phyloP scores from a whole-genome alignment of 1,140 invertebrate species.

The Zophobas atratus region DNA sequence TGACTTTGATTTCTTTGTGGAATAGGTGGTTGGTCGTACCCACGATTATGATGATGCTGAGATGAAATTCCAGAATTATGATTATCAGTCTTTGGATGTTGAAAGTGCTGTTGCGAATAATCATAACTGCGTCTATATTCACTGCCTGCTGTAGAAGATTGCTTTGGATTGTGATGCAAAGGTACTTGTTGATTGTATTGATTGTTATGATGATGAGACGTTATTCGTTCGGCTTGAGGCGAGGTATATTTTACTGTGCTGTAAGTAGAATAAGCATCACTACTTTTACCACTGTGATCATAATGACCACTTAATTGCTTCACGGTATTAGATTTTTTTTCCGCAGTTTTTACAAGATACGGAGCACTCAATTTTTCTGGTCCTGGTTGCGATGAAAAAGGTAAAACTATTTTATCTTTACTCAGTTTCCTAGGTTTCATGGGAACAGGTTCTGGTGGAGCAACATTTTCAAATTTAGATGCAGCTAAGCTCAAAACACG shows the following conservation, averaged over 20 bases:
- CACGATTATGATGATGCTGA: neutral
- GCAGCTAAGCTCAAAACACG: constrained; percentile 67
- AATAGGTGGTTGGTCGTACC: too few species aligned
- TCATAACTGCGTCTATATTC: too few species aligned
- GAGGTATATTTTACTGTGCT: constrained; percentile 47
- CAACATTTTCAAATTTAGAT: constrained; percentile 69
- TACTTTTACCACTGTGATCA: constrained; percentile 56
- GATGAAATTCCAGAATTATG: neutral
- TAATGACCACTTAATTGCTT: constrained; percentile 66
- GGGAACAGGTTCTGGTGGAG: constrained; percentile 55
- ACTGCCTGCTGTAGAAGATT: too few species aligned
- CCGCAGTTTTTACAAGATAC: constrained; percentile 54
- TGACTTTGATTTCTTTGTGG: too few species aligned
- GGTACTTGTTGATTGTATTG: neutral
- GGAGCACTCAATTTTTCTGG: constrained; percentile 54
- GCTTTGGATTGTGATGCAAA: too few species aligned
- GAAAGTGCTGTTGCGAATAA: too few species aligned
- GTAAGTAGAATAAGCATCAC: constrained; percentile 47
- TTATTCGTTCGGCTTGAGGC: neutral
- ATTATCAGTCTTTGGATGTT: too few species aligned
- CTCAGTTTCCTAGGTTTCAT: constrained; percentile 58
- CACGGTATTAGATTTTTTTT: constrained; percentile 55
- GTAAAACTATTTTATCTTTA: constrained; percentile 58
- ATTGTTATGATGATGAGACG: neutral
- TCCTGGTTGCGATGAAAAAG: constrained; percentile 41